Percentiles rank a stretch among this genome's conserved stretches.
These are phyloP conservation scores for Zelleria hepariella DNA, from an alignment of 2,888 invertebrate genomes.

Conservation along the genomic window DNA sequence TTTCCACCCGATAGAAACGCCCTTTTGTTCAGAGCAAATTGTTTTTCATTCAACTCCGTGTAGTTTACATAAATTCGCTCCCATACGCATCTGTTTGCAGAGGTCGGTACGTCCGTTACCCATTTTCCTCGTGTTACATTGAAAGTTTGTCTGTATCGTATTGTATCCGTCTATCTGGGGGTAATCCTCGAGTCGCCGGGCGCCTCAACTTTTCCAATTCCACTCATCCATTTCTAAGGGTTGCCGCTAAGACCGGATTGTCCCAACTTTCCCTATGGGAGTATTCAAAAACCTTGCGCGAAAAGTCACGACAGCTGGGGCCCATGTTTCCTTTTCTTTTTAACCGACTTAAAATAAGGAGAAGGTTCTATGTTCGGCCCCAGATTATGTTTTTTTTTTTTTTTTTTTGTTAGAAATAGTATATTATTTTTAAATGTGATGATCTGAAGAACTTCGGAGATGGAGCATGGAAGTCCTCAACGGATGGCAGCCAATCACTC, in stretches of 20 bases:
- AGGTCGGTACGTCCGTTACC: neutral
- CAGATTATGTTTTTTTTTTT: no score
- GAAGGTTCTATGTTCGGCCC: no score
- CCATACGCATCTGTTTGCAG: neutral
- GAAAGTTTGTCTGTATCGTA: slow-evolving; percentile 2
- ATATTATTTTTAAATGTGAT: no score
- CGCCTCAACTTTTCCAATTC: slow-evolving; percentile 59
- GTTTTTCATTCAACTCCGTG: neutral
- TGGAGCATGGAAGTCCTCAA: no score
- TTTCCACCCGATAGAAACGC: neutral
- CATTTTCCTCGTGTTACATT: neutral
- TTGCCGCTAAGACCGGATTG: slow-evolving; percentile 42
- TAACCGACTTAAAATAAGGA: no score
- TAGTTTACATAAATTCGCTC: neutral
- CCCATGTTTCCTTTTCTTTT: neutral
- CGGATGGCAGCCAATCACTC: no score
- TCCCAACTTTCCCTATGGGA: slow-evolving; percentile 37
- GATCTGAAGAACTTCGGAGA: no score
- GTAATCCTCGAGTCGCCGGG: slow-evolving; percentile 31
- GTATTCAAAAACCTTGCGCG: slow-evolving; percentile 37
- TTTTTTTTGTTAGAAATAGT: no score
- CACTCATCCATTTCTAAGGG: slow-evolving; percentile 44
- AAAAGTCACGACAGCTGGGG: neutral
- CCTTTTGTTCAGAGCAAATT: neutral
- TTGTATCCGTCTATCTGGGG: slow-evolving; percentile 16